These are phyloP conservation scores for Sycophila texana DNA, from an alignment of 2,888 invertebrate genomes.

Conservation along the genomic window DNA sequence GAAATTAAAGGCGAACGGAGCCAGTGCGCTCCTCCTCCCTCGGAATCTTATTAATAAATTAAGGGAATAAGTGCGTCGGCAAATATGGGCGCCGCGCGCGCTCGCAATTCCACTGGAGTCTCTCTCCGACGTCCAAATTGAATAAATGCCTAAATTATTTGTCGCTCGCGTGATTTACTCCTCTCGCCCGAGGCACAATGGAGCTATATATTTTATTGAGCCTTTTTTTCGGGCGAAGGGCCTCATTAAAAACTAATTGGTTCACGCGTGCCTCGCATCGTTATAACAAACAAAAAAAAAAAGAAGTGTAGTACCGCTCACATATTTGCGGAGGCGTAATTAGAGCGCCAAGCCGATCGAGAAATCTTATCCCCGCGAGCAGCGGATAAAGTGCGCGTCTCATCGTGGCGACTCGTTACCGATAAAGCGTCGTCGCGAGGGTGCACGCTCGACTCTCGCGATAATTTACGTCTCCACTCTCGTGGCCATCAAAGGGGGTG, in stretches of 20 bases:
- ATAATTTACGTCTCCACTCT: conserved; percentile 14
- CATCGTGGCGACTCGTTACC: conserved; percentile 28
- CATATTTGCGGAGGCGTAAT: neutral
- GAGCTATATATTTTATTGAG: neutral
- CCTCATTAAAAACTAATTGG: conserved; percentile 10
- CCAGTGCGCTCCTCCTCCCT: conserved; percentile 53
- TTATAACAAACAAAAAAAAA: neutral
- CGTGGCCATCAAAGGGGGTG: conserved; percentile 10
- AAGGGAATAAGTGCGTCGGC: conserved; percentile 51
- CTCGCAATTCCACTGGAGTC: neutral
- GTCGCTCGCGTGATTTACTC: conserved; percentile 8
- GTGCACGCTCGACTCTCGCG: neutral
- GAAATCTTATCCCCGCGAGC: conserved; percentile 7
- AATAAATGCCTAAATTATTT: neutral
- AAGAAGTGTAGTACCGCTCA: neutral
- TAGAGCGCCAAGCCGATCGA: neutral
- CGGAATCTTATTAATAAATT: conserved; percentile 67
- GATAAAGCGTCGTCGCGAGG: conserved; percentile 17
- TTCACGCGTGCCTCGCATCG: neutral
- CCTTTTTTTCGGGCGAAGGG: conserved; percentile 8
- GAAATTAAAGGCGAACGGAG: conserved; percentile 60
- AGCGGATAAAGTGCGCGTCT: neutral
- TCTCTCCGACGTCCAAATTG: neutral
- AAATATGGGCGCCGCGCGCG: neutral
- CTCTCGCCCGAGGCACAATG: conserved; percentile 10